Base-by-base conservation (phyloP, 1,140 invertebrate species). In the Eriocheir sinensis region DNA sequence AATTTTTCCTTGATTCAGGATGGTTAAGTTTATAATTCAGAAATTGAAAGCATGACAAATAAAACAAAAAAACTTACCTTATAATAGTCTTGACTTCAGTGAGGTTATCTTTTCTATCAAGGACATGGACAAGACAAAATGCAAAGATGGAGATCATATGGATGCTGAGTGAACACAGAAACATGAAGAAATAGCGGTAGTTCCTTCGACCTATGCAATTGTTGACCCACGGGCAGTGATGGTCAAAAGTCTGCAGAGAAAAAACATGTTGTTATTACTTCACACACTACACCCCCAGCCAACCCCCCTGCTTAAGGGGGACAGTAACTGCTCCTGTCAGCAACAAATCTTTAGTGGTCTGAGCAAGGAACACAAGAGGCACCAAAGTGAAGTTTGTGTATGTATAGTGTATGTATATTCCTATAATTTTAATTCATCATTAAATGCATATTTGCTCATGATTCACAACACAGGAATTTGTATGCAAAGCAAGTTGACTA, bases 151-250 rank as follows among this genome's bases (percentile, higher is more conserved):
- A 98, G 96, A 99, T 97, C 99, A 99, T 99, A 97, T 99, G 99
- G 96, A 99, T 97, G 96, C 98, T 99, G 48, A 99, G 97, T 93
- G 99, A 99, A 96, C 99, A 97, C 44, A 99, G 98, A 97, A 99
- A 99, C 97, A 99, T 98, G 97, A 99, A 99, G 97, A 99, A 99
- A 97, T 99, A 99, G 96, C 99, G 97, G 97, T 99, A 99, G 97
- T 99, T 99, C 96, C 99, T 98, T 95, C 99, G 98, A 91, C 99
- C 99, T 96, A 99, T 99, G 97, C 99, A 99, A 97, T 99, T 99
- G 97, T 99, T 99, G 96, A 99, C 98, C 99, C 99, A 99, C 91
- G 99, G 99, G 97, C 99, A 99, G 97, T 99, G 99, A 97, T 99
- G 99, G 97, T 99, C 99, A 97, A 99, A 99, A 48, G 99, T 99